Percentiles rank a stretch among this genome's conserved stretches.
These are phyloP conservation scores for Ceratina japonica DNA, from an alignment of 1,140 invertebrate species.

Conservation along the genomic window DNA sequence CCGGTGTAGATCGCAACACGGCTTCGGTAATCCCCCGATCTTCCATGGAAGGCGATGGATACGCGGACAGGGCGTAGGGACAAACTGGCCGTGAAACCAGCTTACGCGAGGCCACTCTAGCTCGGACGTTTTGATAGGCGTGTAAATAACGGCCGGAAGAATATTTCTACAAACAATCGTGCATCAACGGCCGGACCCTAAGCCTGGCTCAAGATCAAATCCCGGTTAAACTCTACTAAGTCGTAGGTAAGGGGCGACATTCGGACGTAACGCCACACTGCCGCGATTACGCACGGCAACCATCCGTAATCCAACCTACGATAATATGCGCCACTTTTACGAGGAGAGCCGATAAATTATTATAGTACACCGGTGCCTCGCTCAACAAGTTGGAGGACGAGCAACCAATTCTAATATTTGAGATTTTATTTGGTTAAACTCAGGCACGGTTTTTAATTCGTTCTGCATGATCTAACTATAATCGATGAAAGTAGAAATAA, in stretches of 20 bases:
- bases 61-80: constrained; percentile 12
- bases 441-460: no score
- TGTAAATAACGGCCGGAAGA: constrained; percentile 63
- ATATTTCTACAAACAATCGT: constrained; percentile 63
- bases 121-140: constrained; percentile 56
- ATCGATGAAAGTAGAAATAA: no score
- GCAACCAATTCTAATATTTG: no score
- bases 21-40: constrained; percentile 42
- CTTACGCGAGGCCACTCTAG: constrained; percentile 42
- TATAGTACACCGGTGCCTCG: no score
- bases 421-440: no score
- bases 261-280: not conserved
- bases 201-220: constrained; percentile 47
- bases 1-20: constrained; percentile 7
- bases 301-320: constrained; percentile 17
- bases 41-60: constrained; percentile 25
- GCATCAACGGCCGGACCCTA: constrained; percentile 31
- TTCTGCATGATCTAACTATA: no score
- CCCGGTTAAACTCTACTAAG: constrained; percentile 49
- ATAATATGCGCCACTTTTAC: constrained; percentile 29
- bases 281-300: constrained; percentile 26
- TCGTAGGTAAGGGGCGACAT: constrained; percentile 29
- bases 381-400: no score
- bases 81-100: constrained; percentile 45
- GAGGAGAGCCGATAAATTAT: constrained; percentile 2